Percentiles rank a stretch among this genome's conserved stretches.
phyloP scores from a whole-genome alignment of 2,888 invertebrate species.

The Lepidocyrtoides sp. region DNA sequence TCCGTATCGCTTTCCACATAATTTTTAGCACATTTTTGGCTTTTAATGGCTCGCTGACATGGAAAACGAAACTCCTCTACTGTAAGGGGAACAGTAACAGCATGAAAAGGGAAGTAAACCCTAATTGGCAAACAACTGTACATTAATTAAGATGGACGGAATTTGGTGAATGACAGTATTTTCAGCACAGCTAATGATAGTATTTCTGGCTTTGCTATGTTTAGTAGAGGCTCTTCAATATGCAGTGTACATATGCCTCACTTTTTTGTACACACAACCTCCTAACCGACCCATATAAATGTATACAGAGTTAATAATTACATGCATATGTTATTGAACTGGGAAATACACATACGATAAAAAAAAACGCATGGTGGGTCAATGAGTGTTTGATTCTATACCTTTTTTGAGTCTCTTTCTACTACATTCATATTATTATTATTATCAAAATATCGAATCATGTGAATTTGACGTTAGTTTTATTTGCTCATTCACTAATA shows the following conservation, averaged over 20 bases:
- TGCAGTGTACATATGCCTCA: too few species aligned
- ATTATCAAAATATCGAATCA: background rate
- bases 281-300: background rate
- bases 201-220: too few species aligned
- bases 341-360: background rate
- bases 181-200: background rate
- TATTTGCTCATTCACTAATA: background rate
- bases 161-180: constrained; percentile 22
- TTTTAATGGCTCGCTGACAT: constrained; percentile 39
- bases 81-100: background rate
- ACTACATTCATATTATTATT: background rate
- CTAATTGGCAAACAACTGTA: constrained; percentile 61
- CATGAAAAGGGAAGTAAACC: background rate
- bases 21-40: background rate
- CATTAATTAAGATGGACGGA: constrained; percentile 63
- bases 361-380: background rate
- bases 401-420: too few species aligned
- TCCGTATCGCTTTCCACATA: constrained; percentile 18
- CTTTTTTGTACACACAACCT: background rate
- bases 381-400: background rate
- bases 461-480: too few species aligned
- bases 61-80: constrained; percentile 2
- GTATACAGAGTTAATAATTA: background rate
- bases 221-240: too few species aligned
- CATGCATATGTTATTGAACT: background rate